A percentile compares a stretch with the other conserved stretches of the same genome.
These are phyloP conservation scores for Microctenopoma steveboyesi DNA, from an alignment of 2,797 vertebrate species.

Conservation along the genomic window DNA sequence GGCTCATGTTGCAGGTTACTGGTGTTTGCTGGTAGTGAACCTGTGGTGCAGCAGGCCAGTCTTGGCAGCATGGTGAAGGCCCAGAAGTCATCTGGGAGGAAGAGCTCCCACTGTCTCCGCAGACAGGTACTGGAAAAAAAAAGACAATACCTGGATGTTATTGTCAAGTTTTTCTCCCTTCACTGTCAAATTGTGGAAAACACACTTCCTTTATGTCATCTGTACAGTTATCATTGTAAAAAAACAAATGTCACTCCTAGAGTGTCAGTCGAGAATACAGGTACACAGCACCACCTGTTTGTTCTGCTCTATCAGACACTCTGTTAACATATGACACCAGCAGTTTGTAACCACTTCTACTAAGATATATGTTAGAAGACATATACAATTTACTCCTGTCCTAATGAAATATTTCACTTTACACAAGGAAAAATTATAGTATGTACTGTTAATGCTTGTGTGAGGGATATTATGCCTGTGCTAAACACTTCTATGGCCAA, in stretches of 20 bases:
- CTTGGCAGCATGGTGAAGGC: constrained; percentile 80
- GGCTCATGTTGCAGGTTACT: constrained; percentile 65
- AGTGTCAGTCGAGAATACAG: not conserved
- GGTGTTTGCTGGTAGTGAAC: constrained; percentile 63
- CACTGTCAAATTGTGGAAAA: constrained; percentile 23
- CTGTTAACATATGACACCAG: not conserved
- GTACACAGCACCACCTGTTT: not conserved
- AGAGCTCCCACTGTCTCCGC: constrained; percentile 75
- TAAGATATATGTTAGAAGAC: not conserved
- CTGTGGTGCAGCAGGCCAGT: constrained; percentile 56
- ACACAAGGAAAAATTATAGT: too few relatives aligned
- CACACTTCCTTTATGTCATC: constrained; percentile 10
- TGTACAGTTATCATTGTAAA: not conserved
- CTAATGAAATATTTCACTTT: not conserved
- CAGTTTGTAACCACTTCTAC: not conserved
- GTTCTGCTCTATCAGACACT: not conserved
- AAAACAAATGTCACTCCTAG: not conserved
- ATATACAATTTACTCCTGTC: not conserved
- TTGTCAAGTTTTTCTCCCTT: not conserved
- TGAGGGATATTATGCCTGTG: too few relatives aligned
- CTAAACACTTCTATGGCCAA: too few relatives aligned
- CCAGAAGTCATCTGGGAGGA: constrained; percentile 79
- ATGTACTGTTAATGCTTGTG: too few relatives aligned
- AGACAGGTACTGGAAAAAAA: constrained; percentile 75
- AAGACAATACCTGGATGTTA: constrained; percentile 14